phyloP scores from a whole-genome alignment of 2,888 invertebrate species.

The Philhelius pedissequus region DNA sequence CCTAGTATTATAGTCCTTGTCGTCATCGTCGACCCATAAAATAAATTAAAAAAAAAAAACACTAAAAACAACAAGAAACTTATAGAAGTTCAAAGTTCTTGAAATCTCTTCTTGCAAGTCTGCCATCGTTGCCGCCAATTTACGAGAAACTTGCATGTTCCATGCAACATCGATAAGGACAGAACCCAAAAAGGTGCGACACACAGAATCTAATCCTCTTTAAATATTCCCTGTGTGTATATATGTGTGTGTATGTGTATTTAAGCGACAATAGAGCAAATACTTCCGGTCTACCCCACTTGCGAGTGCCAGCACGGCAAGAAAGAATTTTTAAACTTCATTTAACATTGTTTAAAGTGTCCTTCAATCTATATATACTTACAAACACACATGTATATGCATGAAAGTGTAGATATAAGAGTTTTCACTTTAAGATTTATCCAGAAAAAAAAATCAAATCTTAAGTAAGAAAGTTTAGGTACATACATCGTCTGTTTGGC shows the following conservation, averaged over 20 bases:
- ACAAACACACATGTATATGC: neutral
- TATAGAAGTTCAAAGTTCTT: conserved; percentile 35
- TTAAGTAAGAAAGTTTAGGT: conserved; percentile 11
- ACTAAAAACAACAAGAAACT: neutral
- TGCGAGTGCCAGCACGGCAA: conserved; percentile 13
- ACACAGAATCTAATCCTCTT: conserved; percentile 28
- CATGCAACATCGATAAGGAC: conserved; percentile 31
- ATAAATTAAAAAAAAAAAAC: neutral
- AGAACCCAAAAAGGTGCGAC: conserved; percentile 35
- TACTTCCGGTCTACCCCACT: conserved; percentile 31
- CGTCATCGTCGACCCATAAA: neutral
- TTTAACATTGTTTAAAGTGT: conserved; percentile 29
- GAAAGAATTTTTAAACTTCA: conserved; percentile 30
- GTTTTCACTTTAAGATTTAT: neutral
- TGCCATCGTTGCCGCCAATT: conserved; percentile 5
- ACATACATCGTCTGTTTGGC: neutral
- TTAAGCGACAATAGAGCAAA: conserved; percentile 6
- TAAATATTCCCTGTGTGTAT: neutral
- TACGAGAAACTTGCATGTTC: conserved; percentile 29
- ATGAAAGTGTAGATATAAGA: neutral
- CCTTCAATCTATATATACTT: neutral
- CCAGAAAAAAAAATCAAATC: conserved; percentile 18
- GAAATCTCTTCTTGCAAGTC: conserved; percentile 30
- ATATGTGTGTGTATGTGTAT: neutral
- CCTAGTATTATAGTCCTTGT: neutral